A percentile compares a stretch with the other conserved stretches of the same genome.
Conservation (phyloP, 2,888 invertebrate species). For the Cheilosia scutellata region DNA sequence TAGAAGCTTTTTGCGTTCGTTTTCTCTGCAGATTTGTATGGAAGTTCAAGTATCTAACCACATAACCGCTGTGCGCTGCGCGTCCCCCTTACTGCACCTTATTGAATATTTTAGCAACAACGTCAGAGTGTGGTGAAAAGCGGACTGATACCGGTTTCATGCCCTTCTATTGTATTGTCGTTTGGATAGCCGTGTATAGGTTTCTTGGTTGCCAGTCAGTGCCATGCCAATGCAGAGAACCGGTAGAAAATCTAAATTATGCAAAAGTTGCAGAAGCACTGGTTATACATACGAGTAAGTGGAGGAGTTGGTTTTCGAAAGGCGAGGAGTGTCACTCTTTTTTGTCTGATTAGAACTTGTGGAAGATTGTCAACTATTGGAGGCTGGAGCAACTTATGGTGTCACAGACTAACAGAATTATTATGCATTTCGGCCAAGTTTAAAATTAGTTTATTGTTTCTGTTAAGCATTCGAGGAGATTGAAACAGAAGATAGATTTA, state of each 20-base stretch:
- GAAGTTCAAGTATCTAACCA: conserved; percentile 9
- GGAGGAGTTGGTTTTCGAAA: conserved; percentile 20
- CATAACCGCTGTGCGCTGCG: not conserved
- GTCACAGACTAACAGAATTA: not conserved
- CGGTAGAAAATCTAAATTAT: conserved; percentile 57
- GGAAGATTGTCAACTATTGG: conserved; percentile 13
- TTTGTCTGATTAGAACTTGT: conserved; percentile 12
- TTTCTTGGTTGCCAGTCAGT: not conserved
- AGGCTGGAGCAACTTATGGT: conserved; percentile 10
- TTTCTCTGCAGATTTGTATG: conserved; percentile 16
- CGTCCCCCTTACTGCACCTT: not conserved
- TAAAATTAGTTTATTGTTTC: too few relatives aligned
- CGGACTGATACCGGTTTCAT: conserved; percentile 51
- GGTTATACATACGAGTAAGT: conserved; percentile 20
- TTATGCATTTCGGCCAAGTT: not conserved
- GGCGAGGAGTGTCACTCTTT: not conserved
- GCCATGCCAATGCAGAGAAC: conserved; percentile 11
- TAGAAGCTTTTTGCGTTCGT: conserved; percentile 17
- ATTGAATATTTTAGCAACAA: too few relatives aligned
- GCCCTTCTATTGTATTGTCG: conserved; percentile 40
- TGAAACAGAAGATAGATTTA: too few relatives aligned
- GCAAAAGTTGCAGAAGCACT: conserved; percentile 65
- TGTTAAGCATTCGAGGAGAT: too few relatives aligned
- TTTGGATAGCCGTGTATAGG: conserved; percentile 6
- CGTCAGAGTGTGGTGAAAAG: conserved; percentile 37